These are phyloP conservation scores for Amphimedon queenslandica DNA, from an alignment of 37 sponge, comb jelly and placozoan species.

Conservation along the genomic window DNA sequence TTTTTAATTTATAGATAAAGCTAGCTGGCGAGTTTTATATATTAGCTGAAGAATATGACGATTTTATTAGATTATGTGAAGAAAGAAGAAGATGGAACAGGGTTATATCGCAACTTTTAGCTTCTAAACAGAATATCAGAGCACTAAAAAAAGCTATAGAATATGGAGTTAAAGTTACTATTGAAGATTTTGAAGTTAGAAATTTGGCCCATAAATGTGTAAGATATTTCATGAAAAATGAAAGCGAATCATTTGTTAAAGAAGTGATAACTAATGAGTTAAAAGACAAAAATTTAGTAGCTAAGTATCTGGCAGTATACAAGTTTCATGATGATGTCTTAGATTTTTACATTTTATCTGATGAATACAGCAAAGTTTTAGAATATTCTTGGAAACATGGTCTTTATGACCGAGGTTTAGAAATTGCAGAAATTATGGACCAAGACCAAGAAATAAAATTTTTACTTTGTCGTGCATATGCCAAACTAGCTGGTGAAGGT, in stretches of 20 bases:
- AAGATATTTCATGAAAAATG: not conserved
- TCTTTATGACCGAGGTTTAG: not conserved
- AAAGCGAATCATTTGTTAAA: not conserved
- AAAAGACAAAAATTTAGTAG: not conserved
- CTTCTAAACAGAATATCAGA: not conserved
- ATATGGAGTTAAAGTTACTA: not conserved
- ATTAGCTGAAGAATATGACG: not conserved
- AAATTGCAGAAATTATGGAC: not conserved
- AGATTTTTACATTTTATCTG: not conserved
- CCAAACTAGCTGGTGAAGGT: not conserved
- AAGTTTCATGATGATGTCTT: not conserved
- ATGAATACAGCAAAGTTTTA: not conserved
- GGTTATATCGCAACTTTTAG: not conserved
- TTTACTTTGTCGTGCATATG: not conserved
- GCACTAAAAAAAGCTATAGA: not conserved
- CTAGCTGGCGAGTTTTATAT: not conserved
- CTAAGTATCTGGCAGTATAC: not conserved
- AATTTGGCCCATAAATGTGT: not conserved
- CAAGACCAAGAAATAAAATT: not conserved
- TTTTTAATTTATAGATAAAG: not conserved
- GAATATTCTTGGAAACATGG: not conserved
- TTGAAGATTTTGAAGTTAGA: not conserved
- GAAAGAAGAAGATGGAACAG: not conserved
- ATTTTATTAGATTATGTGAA: not conserved
- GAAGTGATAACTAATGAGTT: not conserved